These are phyloP conservation scores for Sebastes glaucus DNA, from an alignment of 2,797 vertebrate genomes.

Conservation along the genomic window DNA sequence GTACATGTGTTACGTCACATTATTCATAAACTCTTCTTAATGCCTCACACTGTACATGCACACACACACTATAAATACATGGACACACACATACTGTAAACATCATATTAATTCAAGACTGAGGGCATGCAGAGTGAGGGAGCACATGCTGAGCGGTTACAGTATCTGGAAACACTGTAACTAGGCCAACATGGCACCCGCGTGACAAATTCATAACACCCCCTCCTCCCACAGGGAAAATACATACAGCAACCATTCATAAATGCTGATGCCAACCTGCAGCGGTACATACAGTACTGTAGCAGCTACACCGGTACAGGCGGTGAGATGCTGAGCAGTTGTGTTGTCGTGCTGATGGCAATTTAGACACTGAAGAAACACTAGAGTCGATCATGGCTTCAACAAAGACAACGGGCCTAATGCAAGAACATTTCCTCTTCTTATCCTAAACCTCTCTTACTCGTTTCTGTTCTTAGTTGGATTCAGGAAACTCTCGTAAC, in stretches of 20 bases:
- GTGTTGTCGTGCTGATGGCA: conserved; percentile 16
- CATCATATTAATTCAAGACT: conserved; percentile 16
- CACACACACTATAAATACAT: not conserved
- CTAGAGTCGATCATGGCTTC: not conserved
- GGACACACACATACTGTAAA: conserved; percentile 8
- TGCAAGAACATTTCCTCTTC: not conserved
- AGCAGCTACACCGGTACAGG: not conserved
- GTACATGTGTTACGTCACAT: not conserved
- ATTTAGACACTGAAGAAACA: conserved; percentile 1
- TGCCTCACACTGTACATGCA: not conserved
- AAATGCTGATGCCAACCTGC: conserved; percentile 56
- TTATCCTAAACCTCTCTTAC: not conserved
- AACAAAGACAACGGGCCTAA: not conserved
- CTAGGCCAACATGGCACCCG: conserved; percentile 69
- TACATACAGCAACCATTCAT: conserved; percentile 52
- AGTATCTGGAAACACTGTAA: conserved; percentile 51
- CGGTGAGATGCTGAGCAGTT: not conserved
- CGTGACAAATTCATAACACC: conserved; percentile 65
- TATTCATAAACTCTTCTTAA: not conserved
- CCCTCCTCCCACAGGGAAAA: conserved; percentile 34
- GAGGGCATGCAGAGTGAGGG: not conserved
- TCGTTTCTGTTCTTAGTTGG: not conserved
- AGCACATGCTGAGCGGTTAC: conserved; percentile 16
- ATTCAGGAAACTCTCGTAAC: not conserved
- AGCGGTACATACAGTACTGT: not conserved